Evolutionary conservation across 1,140 invertebrate genomes (phyloP), one percentile per base, ranked within the genome.

Genomic region (Drosophila novamexicana): DNA sequence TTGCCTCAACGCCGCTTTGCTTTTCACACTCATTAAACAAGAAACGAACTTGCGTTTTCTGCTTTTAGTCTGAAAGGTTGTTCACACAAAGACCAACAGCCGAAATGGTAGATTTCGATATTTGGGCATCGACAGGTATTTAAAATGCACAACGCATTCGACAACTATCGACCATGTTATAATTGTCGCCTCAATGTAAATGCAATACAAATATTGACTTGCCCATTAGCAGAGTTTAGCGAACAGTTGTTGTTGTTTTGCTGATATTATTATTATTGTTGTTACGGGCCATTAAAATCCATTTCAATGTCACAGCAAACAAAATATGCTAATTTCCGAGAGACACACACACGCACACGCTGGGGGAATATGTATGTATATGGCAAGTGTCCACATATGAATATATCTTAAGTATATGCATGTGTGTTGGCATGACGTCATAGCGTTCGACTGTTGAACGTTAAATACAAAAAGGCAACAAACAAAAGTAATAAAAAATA

Each of bases 311-410:
- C 83, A 88, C 52, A 63, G 78, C 81, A 66, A 71, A 75, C 70
- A 70, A 85, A 86, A 86, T 86, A 88, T 88, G 83, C 83, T 83
- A 88, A 88, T 88, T 88, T 74, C 54, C 72, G 36, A n/a, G n/a
- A 63, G 63, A 53, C 42, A 37, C 42, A 16, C 34, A n/a, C 44
- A 71, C 64, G 65, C 59, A 74, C 74, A 70, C 59, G 76, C 44
- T 45, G 22, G 22, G 22, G 22, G 22, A 39, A 22, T 40, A 47
- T 64, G 18, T 49, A 64, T 59, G 18, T 49, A 70, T 59, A 54
- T 42, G 7, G 39, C 57, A 50, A 12, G 37, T 32, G 22, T 22
- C 22, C 78, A 53, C 40, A 62, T 81, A 77, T 44, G 52, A 40
- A 70, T 63, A 40, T 40, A 9, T 57, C 42, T 29, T 32, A 18